Evolutionary conservation across 2,797 vertebrate species (phyloP).

Genomic region (Paramormyrops hopkinsi): DNA sequence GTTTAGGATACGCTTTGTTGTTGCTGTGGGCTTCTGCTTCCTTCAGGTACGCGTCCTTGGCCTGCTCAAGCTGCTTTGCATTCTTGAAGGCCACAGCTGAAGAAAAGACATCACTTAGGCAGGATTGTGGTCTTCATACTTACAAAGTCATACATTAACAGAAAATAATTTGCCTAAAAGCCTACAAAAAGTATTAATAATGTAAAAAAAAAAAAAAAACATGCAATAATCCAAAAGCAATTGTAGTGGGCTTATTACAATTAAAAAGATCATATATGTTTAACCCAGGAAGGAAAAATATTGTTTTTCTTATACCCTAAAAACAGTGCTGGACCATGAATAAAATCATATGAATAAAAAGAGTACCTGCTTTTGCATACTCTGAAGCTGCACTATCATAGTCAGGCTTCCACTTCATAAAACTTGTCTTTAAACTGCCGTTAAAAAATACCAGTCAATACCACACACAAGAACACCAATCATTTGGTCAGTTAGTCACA

Average conservation of each 20-base stretch:
- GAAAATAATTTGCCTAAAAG: background rate
- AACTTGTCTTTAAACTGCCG: slow-evolving; percentile 75
- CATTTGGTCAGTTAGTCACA: background rate
- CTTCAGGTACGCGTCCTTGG: slow-evolving; percentile 74
- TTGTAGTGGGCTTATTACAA: background rate
- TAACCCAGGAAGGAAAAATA: background rate
- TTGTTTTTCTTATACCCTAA: background rate
- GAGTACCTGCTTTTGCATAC: slow-evolving; percentile 77
- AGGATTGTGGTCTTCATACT: background rate
- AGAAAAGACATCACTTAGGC: slow-evolving; percentile 26
- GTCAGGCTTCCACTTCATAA: slow-evolving; percentile 85
- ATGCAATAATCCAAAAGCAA: background rate
- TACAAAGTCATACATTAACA: background rate
- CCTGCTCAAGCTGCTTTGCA: slow-evolving; percentile 78
- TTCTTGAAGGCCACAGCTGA: slow-evolving; percentile 84
- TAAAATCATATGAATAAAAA: background rate
- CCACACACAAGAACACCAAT: background rate
- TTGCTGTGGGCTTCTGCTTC: slow-evolving; percentile 75
- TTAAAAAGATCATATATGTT: background rate
- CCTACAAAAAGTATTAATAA: background rate
- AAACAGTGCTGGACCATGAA: background rate
- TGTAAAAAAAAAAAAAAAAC: background rate
- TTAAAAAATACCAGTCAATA: background rate
- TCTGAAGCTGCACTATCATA: slow-evolving; percentile 83
- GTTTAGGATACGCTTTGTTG: slow-evolving; percentile 77